These are phyloP conservation scores for Odontothrips loti DNA, from an alignment of 2,888 invertebrate species.

Conservation along the genomic window DNA sequence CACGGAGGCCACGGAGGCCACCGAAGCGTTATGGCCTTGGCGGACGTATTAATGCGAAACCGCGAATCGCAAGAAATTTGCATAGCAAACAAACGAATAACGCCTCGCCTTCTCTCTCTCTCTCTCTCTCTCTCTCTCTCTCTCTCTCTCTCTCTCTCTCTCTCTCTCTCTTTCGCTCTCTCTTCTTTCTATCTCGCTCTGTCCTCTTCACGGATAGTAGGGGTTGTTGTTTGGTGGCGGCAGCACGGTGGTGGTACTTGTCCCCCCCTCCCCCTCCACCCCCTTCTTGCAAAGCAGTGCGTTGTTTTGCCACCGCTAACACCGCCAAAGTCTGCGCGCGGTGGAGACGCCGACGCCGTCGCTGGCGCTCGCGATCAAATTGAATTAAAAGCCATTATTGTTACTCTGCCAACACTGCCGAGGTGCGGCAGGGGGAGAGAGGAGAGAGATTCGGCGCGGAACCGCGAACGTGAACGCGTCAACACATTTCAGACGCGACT, in stretches of 20 bases:
- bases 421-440: background rate
- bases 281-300: no score
- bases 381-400: background rate
- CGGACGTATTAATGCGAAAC: background rate
- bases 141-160: background rate
- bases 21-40: no score
- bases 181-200: background rate
- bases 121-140: background rate
- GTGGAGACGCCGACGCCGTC: no score
- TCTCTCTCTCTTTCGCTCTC: background rate
- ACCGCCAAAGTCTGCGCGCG: no score
- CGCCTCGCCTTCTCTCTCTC: background rate
- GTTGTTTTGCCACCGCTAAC: no score
- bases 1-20: no score
- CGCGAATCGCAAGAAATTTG: slow-evolving; percentile 3
- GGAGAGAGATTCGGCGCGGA: no score
- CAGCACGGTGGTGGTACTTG: no score
- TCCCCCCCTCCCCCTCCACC: no score
- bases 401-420: background rate
- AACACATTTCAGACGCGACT: no score
- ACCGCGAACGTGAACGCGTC: no score
- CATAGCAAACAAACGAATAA: slow-evolving; percentile 13
- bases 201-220: background rate
- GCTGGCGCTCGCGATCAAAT: background rate
- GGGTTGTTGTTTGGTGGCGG: no score